phyloP scores from a whole-genome alignment of 2,888 invertebrate species.

The Drosophila neoperkinsi region DNA sequence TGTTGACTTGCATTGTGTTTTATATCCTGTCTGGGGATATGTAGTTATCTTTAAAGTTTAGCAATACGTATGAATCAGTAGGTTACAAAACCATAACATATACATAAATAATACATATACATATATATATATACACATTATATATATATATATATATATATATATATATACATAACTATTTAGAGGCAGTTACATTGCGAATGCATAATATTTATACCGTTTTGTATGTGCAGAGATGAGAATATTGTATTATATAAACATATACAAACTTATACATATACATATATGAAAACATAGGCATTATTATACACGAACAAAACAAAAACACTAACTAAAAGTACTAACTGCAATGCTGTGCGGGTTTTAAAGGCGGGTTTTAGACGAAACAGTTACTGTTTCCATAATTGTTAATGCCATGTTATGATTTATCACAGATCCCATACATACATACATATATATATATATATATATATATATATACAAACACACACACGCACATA shows the following conservation, averaged over 20 bases:
- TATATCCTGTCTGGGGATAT: constrained; percentile 33
- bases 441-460: constrained; percentile 1
- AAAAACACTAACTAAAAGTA: constrained; percentile 11
- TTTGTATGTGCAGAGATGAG: constrained; percentile 59
- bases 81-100: no score
- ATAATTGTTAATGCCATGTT: constrained; percentile 50
- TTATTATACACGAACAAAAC: constrained; percentile 8
- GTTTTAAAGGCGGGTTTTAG: constrained; percentile 28
- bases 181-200: constrained; percentile 50
- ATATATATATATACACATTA: constrained; percentile 13
- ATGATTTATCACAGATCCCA: constrained; percentile 20
- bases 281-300: constrained; percentile 10
- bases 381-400: constrained; percentile 54
- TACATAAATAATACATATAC: constrained; percentile 31
- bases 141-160: not conserved
- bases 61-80: no score
- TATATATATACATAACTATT: constrained; percentile 44
- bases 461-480: not conserved
- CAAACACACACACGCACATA: constrained; percentile 3
- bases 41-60: constrained; percentile 7
- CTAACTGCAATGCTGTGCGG: constrained; percentile 43
- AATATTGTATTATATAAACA: constrained; percentile 60
- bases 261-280: constrained; percentile 20
- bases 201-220: constrained; percentile 69
- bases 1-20: constrained; percentile 8